Evolutionary conservation across 2,113 vertebrate species (phyloP).

Genomic region (Archilochus colubris): DNA sequence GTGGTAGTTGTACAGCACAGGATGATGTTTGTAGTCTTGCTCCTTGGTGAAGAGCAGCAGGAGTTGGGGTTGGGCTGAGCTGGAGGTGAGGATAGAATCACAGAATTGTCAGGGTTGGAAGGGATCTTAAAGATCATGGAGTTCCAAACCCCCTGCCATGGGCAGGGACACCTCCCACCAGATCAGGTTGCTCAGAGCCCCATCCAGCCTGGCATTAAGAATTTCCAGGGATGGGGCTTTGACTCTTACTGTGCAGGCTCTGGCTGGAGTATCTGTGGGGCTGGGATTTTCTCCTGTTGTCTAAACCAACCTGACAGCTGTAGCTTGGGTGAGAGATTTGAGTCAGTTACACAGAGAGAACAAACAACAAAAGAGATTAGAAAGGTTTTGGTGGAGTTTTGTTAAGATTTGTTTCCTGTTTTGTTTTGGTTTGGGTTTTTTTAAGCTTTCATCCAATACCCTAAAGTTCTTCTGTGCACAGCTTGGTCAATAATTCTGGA

Average conservation of each 20-base stretch:
- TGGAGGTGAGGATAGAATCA: neutral
- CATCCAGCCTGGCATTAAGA: too few species aligned
- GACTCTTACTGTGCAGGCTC: slow-evolving; percentile 29
- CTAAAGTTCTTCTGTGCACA: slow-evolving; percentile 35
- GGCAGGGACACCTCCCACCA: too few species aligned
- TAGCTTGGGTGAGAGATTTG: neutral
- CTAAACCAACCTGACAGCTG: neutral
- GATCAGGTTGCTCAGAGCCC: too few species aligned
- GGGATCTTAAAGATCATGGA: too few species aligned
- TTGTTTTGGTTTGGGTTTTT: neutral
- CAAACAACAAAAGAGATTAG: neutral
- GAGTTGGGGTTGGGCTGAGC: neutral
- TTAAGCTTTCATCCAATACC: neutral
- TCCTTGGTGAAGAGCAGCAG: neutral
- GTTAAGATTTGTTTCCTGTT: neutral
- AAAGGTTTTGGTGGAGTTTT: neutral
- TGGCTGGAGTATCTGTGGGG: neutral
- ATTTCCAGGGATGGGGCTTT: too few species aligned
- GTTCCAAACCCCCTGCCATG: too few species aligned
- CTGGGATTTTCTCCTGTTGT: neutral
- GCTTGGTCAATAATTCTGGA: slow-evolving; percentile 70
- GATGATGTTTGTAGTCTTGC: neutral
- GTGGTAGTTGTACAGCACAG: slow-evolving; percentile 1
- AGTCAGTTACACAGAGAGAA: neutral
- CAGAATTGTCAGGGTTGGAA: too few species aligned